Base-by-base conservation (phyloP, 2,888 invertebrate genomes). In the Ochropacha duplaris region DNA sequence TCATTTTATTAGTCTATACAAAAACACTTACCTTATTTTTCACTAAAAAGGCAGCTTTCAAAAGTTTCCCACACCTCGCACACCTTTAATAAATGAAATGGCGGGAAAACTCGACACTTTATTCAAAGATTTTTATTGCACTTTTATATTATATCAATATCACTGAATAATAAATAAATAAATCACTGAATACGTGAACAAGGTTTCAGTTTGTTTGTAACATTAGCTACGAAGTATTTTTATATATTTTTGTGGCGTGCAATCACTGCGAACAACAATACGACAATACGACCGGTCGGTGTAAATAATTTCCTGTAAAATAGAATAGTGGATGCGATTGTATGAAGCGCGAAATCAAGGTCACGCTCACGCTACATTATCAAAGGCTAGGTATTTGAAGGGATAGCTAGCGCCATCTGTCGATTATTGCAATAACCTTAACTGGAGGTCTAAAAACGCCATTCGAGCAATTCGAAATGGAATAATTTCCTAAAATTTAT, bases 321-420 rank as follows among this genome's bases (percentile, higher is more conserved):
- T 39, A 34, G 14, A 14, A 34, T 36, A 36, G 2, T 31, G 12
- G 31, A 12, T 31, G 12, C 31, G 31, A 31, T 31, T 31, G 31
- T 31, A 31, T 12, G 31, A 31, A 2, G 31, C 12, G 12, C 31
- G 65, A 76, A 70, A 72, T 76, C 71, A 76, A 72, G 66, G 68
- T 71, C n/a, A n/a, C n/a, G n/a, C n/a, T n/a, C n/a, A n/a, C n/a
- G n/a, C n/a, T 60, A 60, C 67, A 69, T 78, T 76, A 78, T 73
- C 77, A 72, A 62, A 80, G 78, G 80, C 80, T 83, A 83, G n/a
- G n/a, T n/a, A n/a, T n/a, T 84, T 78, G 82, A 81, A 79, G 82
- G 81, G 65, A 14, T 14, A 49, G 8, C 54, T 60, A 50, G 57
- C 70, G 72, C 66, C 71, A 72, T 73, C 76, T 78, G 26, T 60